A percentile compares a stretch with the other conserved stretches of the same genome.
Evolutionary conservation across 2,888 invertebrate species (phyloP).

Genomic region (Ypsolopha scabrella): DNA sequence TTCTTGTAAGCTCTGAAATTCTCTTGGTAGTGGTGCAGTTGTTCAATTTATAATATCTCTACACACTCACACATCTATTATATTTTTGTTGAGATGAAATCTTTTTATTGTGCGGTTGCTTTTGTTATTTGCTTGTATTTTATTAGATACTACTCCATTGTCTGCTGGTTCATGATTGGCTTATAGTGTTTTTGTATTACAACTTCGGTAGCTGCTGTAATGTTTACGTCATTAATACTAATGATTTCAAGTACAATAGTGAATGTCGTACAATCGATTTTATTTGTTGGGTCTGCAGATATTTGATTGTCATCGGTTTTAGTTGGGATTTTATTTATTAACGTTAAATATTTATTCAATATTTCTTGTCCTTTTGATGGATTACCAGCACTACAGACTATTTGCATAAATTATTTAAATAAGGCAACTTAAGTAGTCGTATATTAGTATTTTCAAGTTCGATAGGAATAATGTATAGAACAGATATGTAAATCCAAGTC

Average conservation of each 20-base stretch:
- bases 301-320: slow-evolving; percentile 61
- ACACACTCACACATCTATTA: not conserved
- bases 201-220: slow-evolving; percentile 39
- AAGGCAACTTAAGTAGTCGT: not conserved
- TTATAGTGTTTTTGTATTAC: slow-evolving; percentile 45
- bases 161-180: slow-evolving; percentile 51
- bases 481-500: not conserved
- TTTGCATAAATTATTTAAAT: slow-evolving; percentile 4
- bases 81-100: not conserved
- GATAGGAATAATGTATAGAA: not conserved
- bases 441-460: not conserved
- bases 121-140: slow-evolving; percentile 17
- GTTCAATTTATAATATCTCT: not conserved
- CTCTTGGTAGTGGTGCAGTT: slow-evolving; percentile 1
- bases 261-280: slow-evolving; percentile 47
- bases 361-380: not conserved
- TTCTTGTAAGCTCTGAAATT: slow-evolving; percentile 6
- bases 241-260: slow-evolving; percentile 65
- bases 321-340: slow-evolving; percentile 48
- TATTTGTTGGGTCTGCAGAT: slow-evolving; percentile 25
- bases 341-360: not conserved
- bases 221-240: slow-evolving; percentile 68
- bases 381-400: not conserved
- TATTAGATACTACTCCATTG: slow-evolving; percentile 17
- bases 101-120: slow-evolving; percentile 36